Evolutionary conservation across 2,888 invertebrate genomes (phyloP).

Genomic region (Ganaspis brasiliensis): DNA sequence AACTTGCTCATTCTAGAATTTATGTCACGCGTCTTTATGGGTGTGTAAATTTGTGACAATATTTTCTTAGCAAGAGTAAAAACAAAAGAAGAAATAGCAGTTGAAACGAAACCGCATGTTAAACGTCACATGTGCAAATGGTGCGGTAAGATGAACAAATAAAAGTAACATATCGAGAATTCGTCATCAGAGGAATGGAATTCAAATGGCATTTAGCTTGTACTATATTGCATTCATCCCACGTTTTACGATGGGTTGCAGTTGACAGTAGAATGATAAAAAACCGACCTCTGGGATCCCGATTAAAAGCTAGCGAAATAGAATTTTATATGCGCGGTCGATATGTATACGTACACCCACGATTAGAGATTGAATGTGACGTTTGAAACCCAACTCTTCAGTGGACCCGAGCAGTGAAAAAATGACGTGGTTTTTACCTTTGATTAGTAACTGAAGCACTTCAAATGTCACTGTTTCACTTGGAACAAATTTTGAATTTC

Average conservation of each 20-base stretch:
- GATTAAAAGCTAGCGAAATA: conserved; percentile 35
- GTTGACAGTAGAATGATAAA: conserved; percentile 31
- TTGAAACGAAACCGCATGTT: conserved; percentile 1
- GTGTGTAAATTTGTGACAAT: no score
- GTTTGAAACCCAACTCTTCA: conserved; percentile 1
- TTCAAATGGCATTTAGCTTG: conserved; percentile 16
- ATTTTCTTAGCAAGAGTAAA: background rate
- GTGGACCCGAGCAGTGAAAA: background rate
- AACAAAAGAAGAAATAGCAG: background rate
- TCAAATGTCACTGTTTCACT: background rate
- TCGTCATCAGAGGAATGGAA: conserved; percentile 31
- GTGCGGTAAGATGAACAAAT: conserved; percentile 8
- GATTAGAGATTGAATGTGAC: conserved; percentile 1
- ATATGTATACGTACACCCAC: background rate
- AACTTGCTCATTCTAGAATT: background rate
- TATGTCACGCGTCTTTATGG: background rate
- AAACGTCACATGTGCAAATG: background rate
- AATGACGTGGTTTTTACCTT: background rate
- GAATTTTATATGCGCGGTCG: conserved; percentile 5
- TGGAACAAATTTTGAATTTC: background rate
- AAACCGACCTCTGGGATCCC: conserved; percentile 16
- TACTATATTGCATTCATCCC: conserved; percentile 1
- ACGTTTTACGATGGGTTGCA: conserved; percentile 16
- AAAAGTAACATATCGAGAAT: conserved; percentile 20
- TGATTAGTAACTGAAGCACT: background rate